These are phyloP conservation scores for Kryptolebias ocellatus DNA, from an alignment of 2,797 vertebrate genomes.

Conservation along the genomic window DNA sequence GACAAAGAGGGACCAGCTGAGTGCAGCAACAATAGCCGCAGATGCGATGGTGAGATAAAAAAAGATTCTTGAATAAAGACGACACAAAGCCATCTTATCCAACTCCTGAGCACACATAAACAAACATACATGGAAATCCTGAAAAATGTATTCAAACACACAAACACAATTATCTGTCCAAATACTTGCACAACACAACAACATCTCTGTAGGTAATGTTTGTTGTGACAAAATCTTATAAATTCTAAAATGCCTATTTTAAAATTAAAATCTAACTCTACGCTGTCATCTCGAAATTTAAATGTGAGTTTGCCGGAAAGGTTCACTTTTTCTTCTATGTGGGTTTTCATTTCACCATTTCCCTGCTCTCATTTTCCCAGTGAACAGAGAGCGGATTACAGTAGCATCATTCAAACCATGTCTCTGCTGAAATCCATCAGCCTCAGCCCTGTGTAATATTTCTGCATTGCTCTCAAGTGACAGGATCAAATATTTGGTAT, in stretches of 20 bases:
- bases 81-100: slow-evolving; percentile 13
- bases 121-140: slow-evolving; percentile 3
- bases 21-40: slow-evolving; percentile 42
- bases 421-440: slow-evolving; percentile 70
- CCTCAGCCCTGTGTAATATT: slow-evolving; percentile 58
- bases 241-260: slow-evolving; percentile 26
- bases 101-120: slow-evolving; percentile 8
- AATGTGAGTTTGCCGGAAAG: slow-evolving; percentile 25
- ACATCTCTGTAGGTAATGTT: slow-evolving; percentile 13
- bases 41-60: slow-evolving; percentile 62
- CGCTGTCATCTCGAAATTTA: background rate
- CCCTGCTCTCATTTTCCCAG: slow-evolving; percentile 33
- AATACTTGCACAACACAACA: slow-evolving; percentile 1
- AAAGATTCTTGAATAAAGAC: slow-evolving; percentile 32
- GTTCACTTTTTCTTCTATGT: slow-evolving; percentile 30
- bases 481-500: slow-evolving; percentile 67
- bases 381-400: slow-evolving; percentile 65
- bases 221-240: slow-evolving; percentile 2
- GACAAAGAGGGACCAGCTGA: slow-evolving; percentile 49
- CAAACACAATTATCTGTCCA: slow-evolving; percentile 7
- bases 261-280: slow-evolving; percentile 6
- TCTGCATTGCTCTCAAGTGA: slow-evolving; percentile 56
- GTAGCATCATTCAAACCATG: slow-evolving; percentile 52
- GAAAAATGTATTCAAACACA: slow-evolving; percentile 11
- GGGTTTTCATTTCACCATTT: slow-evolving; percentile 38